Evolutionary conservation across 1,140 invertebrate species (phyloP), one percentile per base, ranked within the genome.

Genomic region (Coelopa frigida): DNA sequence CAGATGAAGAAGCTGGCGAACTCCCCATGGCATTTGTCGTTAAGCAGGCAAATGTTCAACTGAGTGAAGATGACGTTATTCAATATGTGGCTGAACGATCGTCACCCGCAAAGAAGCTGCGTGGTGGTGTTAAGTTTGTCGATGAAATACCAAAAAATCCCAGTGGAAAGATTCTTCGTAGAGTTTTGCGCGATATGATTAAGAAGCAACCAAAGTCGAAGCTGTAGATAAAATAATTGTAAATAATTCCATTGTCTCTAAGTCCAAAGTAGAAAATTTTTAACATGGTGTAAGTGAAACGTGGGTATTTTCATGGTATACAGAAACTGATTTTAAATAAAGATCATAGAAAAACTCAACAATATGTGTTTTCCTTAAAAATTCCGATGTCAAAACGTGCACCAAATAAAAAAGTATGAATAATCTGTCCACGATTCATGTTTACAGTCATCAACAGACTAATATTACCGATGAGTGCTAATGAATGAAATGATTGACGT

Each of bases 1-100:
- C 81, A 3, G 75, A 88, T 58, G 74, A 75, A 23, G 64, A 59
- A 22, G 72, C 72, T 37, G 85, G 84, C 1, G 85, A 89, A 66
- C 61, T 83, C 2, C 84, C 85, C 1, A 54, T 78, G 40, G 81
- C 79, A 0, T 83, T 80, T 56, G 74, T 84, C 23, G 81, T 81
- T 5, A 61, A 61, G 26, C 75, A 77, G 55, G 62, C 68, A 2
- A 73, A 70, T 36, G 59, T 59, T 1, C 55, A 54, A 8, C 52
- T 79, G 0, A 75, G 68, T 0, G 72, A 70, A 26, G 50, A 73
- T 12, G 75, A 81, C 15, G 58, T 82, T 2, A 59, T 75, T 22
- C 53, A 73, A 18, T 81, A 73, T 53, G 70, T 81, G 2, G 71
- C 72, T 52, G 72, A 72, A 5, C 67, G 64, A 50, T 70, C 80